Conservation (phyloP, 1,140 invertebrate species). For the Zaprionus nigranus region DNA sequence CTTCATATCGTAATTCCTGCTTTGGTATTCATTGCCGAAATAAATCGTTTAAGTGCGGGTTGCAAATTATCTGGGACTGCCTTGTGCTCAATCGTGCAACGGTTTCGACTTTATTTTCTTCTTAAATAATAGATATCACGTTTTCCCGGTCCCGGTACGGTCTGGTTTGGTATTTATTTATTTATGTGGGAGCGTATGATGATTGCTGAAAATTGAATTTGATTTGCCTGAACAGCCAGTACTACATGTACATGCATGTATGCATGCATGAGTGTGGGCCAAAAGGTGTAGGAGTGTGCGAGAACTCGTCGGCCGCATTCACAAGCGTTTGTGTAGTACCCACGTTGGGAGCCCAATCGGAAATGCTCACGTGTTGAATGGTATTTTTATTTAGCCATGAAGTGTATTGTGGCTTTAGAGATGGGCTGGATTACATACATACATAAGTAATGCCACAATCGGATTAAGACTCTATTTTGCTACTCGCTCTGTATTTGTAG, state of each 20-base stretch:
- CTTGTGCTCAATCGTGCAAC: not conserved
- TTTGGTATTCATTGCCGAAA: not conserved
- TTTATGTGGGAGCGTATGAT: slow-evolving; percentile 15
- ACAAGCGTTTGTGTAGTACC: too few relatives aligned
- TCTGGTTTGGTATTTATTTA: slow-evolving; percentile 13
- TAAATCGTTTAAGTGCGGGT: not conserved
- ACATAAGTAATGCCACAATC: not conserved
- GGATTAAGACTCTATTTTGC: not conserved
- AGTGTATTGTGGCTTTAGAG: not conserved
- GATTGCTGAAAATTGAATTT: slow-evolving; percentile 29
- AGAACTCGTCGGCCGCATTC: not conserved
- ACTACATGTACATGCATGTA: not conserved
- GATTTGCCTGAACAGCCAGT: slow-evolving; percentile 15
- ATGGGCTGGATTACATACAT: not conserved
- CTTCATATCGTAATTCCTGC: not conserved
- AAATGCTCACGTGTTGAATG: not conserved
- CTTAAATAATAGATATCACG: slow-evolving; percentile 12
- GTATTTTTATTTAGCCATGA: not conserved
- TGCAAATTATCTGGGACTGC: not conserved
- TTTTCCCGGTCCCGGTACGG: too few relatives aligned
- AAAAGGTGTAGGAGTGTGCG: too few relatives aligned
- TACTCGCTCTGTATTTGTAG: too few relatives aligned
- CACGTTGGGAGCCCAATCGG: too few relatives aligned
- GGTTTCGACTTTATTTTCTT: not conserved
- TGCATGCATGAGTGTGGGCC: not conserved